phyloP scores from a whole-genome alignment of 2,888 invertebrate species.

The Enoplolaimus lenunculus region DNA sequence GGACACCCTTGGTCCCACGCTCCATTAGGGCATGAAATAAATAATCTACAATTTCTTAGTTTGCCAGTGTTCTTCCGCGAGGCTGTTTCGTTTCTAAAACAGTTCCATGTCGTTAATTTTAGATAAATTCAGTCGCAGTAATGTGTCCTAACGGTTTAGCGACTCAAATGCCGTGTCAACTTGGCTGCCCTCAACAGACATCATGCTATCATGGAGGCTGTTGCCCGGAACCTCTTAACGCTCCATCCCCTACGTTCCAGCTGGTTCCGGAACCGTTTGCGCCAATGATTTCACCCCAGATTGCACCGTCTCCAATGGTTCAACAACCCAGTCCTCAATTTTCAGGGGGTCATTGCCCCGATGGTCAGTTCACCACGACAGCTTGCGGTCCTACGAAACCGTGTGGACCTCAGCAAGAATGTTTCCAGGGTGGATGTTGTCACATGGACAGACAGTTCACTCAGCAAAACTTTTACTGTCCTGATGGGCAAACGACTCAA shows the following conservation, averaged over 20 bases:
- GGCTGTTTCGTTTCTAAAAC: neutral
- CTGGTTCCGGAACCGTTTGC: neutral
- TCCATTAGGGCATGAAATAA: no score
- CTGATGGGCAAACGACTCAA: neutral
- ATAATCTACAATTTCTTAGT: no score
- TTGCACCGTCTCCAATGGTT: neutral
- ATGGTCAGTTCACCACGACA: neutral
- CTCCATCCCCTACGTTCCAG: neutral
- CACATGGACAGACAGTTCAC: no score
- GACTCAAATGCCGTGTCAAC: neutral
- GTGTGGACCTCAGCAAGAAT: neutral
- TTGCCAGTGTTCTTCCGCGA: no score
- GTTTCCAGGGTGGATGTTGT: conserved; percentile 10
- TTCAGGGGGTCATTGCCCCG: conserved; percentile 8
- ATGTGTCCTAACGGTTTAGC: neutral
- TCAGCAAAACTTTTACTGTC: neutral
- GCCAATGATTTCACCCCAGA: neutral
- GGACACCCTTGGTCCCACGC: no score
- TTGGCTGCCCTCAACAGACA: conserved; percentile 2
- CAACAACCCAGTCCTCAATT: no score
- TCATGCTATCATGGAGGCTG: conserved; percentile 12
- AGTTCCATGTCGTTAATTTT: no score
- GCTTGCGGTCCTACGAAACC: neutral
- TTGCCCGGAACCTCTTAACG: neutral
- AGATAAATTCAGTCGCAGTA: neutral